phyloP scores from a whole-genome alignment of 1,140 invertebrate species.

The Polypedilum vanderplanki region DNA sequence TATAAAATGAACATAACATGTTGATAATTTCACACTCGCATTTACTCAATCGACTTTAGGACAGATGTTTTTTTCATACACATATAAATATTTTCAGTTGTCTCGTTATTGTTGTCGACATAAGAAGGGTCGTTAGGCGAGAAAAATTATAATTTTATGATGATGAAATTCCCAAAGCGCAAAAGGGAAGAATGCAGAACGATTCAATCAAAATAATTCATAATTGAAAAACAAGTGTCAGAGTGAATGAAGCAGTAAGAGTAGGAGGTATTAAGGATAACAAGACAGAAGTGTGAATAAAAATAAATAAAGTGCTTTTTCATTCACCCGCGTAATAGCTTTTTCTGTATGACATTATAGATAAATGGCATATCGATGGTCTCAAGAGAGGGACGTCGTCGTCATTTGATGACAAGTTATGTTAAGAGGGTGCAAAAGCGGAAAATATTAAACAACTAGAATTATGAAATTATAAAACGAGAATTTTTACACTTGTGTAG shows the following conservation, averaged over 20 bases:
- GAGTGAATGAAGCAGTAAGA: background rate
- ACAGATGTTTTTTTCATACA: slow-evolving; percentile 25
- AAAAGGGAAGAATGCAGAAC: background rate
- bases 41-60: background rate
- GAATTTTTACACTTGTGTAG: background rate
- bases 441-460: background rate
- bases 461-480: background rate
- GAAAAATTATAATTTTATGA: slow-evolving; percentile 25
- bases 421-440: background rate
- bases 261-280: background rate
- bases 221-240: slow-evolving; percentile 27
- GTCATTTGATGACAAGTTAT: background rate
- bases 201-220: slow-evolving; percentile 26
- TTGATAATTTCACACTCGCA: slow-evolving; percentile 24
- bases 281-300: slow-evolving; percentile 1
- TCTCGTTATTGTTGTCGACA: background rate
- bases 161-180: background rate
- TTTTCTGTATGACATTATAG: background rate
- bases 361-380: slow-evolving; percentile 12
- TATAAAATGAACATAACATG: slow-evolving; percentile 26
- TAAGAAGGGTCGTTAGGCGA: background rate
- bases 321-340: slow-evolving; percentile 28
- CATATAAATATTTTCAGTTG: background rate
- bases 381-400: background rate
- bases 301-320: slow-evolving; percentile 29